Base-by-base conservation (phyloP, 1,140 invertebrate genomes). In the Pteromalus puparum region DNA sequence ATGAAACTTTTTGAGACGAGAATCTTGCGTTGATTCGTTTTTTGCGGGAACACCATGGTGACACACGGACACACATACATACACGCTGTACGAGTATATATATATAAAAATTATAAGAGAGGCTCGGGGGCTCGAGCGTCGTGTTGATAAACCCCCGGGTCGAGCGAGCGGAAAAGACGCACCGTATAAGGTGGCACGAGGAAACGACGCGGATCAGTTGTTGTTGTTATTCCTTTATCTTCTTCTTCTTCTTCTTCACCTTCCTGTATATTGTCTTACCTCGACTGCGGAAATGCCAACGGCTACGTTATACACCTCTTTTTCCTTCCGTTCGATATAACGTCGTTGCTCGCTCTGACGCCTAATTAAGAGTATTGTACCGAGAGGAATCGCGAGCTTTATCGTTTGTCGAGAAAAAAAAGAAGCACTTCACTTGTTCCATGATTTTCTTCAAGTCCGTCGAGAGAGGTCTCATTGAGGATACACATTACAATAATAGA, bases 201-300 rank as follows among this genome's bases (percentile, higher is more conserved):
- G 74, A 82, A 82, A 73, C 81, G 81, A 82, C 72, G 48, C 18
- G 53, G 48, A 74, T 30, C 2, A 75, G 26, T 42, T 82, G 30
- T 74, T 81, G 80, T 81, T 81, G 73, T 65, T 67, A 21, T 21
- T 82, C 1, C 46, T 53, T 75, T 75, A 7, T 73, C 5, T 67
- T 1, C n/a, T 46, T 21, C 53, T 42, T 67, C 2, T n/a, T 18
- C 21, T n/a, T 18, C 53, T 61, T n/a, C n/a, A n/a, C 68, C 28
- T 28, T 18, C 68, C 28, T 82, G 30, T 82, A 65, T 61, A 77
- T 61, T 61, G 21, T 82, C 15, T 73, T 65, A 82, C 68, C 42
- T 61, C 13, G 68, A 61, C 30, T n/a, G 30, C 53, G 21, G 73
- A 42, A 82, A 42, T 74, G 48, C 46, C 46, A 53, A 65, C 48